Evolutionary conservation across 1,140 invertebrate genomes (phyloP).

Genomic region (Trichogramma pretiosum): DNA sequence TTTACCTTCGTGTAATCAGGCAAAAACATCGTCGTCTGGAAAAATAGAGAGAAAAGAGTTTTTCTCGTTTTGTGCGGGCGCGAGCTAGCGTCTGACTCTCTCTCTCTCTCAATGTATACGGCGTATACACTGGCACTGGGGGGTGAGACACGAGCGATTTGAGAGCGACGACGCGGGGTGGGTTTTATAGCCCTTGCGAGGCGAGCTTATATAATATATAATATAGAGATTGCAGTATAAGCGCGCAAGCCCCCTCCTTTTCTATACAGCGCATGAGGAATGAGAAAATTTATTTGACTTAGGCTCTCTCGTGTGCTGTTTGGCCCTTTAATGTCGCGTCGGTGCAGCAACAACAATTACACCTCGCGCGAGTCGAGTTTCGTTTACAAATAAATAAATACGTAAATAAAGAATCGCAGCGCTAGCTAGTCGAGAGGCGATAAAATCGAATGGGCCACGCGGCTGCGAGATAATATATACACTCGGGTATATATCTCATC

Average conservation of each 20-base stretch:
- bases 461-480: too few relatives aligned
- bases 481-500: too few relatives aligned
- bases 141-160: too few relatives aligned
- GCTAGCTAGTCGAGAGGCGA: background rate
- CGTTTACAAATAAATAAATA: too few relatives aligned
- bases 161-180: background rate
- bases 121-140: too few relatives aligned
- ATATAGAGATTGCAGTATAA: background rate
- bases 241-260: too few relatives aligned
- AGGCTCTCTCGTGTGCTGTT: too few relatives aligned
- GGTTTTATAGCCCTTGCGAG: background rate
- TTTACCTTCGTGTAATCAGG: slow-evolving; percentile 11
- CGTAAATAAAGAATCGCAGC: background rate
- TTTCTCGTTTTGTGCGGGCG: too few relatives aligned
- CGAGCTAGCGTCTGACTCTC: too few relatives aligned
- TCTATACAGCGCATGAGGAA: background rate
- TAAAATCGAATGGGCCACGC: too few relatives aligned
- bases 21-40: slow-evolving; percentile 10
- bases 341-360: too few relatives aligned
- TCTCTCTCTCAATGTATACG: too few relatives aligned
- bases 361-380: background rate
- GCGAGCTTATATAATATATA: slow-evolving; percentile 3
- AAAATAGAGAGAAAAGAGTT: slow-evolving; percentile 2
- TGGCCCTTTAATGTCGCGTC: background rate
- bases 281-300: background rate